These are phyloP conservation scores for Trichogramma pretiosum DNA, from an alignment of 1,140 invertebrate genomes.

Conservation along the genomic window DNA sequence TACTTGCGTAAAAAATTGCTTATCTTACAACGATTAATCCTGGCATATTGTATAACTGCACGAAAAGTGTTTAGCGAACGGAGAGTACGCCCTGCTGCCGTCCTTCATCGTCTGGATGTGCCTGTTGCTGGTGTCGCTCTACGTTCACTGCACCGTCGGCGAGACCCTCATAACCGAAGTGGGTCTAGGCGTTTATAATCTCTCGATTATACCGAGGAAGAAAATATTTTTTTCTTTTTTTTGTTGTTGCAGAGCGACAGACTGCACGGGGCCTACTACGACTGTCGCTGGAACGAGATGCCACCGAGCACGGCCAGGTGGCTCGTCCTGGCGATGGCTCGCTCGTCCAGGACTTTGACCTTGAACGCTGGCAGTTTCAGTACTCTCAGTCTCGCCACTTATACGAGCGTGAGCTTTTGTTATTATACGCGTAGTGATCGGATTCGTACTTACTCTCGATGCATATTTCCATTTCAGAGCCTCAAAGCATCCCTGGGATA, in stretches of 20 bases:
- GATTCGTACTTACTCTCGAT: neutral
- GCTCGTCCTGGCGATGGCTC: constrained; percentile 21
- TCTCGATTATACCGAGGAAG: too few relatives aligned
- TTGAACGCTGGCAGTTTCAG: constrained; percentile 27
- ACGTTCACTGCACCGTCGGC: constrained; percentile 27
- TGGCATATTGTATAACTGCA: too few relatives aligned
- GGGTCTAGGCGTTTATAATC: neutral
- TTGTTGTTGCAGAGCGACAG: constrained; percentile 16
- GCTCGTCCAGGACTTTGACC: constrained; percentile 17
- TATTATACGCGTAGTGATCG: too few relatives aligned
- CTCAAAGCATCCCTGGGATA: constrained; percentile 23
- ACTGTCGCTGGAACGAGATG: constrained; percentile 19
- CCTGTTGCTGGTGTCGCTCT: constrained; percentile 28
- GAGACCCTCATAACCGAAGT: constrained; percentile 33
- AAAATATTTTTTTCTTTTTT: neutral
- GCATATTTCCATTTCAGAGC: constrained; percentile 18
- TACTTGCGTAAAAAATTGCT: too few relatives aligned
- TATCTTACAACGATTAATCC: too few relatives aligned
- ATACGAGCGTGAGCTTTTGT: constrained; percentile 26
- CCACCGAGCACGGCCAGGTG: constrained; percentile 15
- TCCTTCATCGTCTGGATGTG: constrained; percentile 30
- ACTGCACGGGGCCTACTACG: constrained; percentile 21
- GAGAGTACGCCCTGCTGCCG: constrained; percentile 25
- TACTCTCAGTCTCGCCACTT: constrained; percentile 21
- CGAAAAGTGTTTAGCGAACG: constrained; percentile 27